phyloP scores from a whole-genome alignment of 2,888 invertebrate species.

The Galerucella pusilla region DNA sequence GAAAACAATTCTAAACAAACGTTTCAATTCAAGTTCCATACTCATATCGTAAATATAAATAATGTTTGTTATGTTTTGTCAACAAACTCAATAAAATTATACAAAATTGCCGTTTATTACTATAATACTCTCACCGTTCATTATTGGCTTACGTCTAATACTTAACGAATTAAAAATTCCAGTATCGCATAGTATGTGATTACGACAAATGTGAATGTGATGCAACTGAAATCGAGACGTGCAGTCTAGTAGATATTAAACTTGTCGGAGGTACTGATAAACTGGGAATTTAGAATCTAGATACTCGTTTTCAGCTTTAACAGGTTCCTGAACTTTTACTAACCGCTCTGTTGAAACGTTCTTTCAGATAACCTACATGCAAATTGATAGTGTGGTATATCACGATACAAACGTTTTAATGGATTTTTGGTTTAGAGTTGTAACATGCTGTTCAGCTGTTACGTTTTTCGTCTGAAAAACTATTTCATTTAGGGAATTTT shows the following conservation, averaged over 20 bases:
- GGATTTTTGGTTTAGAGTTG: neutral
- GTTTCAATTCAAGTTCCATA: no score
- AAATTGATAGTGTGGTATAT: conserved; percentile 15
- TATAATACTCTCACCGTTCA: neutral
- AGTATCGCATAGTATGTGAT: conserved; percentile 8
- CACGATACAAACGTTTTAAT: neutral
- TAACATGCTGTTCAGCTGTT: no score
- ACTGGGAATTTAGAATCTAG: conserved; percentile 25
- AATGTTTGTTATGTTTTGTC: neutral
- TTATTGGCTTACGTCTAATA: neutral
- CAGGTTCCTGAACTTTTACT: conserved; percentile 28
- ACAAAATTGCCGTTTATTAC: neutral
- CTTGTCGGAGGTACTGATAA: conserved; percentile 20
- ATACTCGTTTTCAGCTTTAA: conserved; percentile 28
- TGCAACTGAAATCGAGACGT: conserved; percentile 18
- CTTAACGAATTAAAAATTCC: conserved; percentile 1
- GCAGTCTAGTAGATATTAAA: conserved; percentile 16
- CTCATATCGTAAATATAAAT: no score
- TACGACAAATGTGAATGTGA: conserved; percentile 17
- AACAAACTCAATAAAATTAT: neutral
- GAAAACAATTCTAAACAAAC: no score
- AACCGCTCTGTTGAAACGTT: conserved; percentile 16
- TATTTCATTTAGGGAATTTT: no score
- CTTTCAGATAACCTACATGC: conserved; percentile 14
- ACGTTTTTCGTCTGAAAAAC: no score